phyloP scores from a whole-genome alignment of 2,888 invertebrate genomes.

The Aromia moschata region DNA sequence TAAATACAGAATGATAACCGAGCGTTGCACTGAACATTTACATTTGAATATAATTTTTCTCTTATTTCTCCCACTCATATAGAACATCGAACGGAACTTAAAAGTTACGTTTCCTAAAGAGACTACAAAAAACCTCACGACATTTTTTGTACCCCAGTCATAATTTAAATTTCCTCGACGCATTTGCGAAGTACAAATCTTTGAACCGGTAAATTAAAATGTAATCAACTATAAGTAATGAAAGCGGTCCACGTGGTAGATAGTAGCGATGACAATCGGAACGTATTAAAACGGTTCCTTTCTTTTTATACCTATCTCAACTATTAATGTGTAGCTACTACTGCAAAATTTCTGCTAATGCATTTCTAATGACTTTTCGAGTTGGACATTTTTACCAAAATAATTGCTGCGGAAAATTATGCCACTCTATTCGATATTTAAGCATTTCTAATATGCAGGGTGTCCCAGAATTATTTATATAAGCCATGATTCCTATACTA shows the following conservation, averaged over 20 bases:
- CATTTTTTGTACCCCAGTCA: conserved; percentile 8
- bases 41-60: too few species aligned
- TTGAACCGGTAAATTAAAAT: conserved; percentile 58
- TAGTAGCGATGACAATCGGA: conserved; percentile 50
- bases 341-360: conserved; percentile 23
- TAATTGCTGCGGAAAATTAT: too few species aligned
- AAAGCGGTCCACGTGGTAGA: conserved; percentile 52
- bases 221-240: conserved; percentile 58
- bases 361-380: conserved; percentile 15
- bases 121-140: neutral
- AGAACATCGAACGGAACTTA: too few species aligned
- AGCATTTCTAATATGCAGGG: too few species aligned
- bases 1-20: too few species aligned
- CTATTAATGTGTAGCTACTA: conserved; percentile 32
- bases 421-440: too few species aligned
- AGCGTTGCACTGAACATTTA: too few species aligned
- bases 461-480: too few species aligned
- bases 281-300: conserved; percentile 52
- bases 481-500: too few species aligned
- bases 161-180: conserved; percentile 23
- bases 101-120: neutral
- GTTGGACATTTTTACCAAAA: neutral
- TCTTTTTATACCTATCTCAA: conserved; percentile 42
- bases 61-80: too few species aligned
- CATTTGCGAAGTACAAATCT: conserved; percentile 40